Conservation (phyloP, 2,888 invertebrate genomes). For the Papilio demoleus region DNA sequence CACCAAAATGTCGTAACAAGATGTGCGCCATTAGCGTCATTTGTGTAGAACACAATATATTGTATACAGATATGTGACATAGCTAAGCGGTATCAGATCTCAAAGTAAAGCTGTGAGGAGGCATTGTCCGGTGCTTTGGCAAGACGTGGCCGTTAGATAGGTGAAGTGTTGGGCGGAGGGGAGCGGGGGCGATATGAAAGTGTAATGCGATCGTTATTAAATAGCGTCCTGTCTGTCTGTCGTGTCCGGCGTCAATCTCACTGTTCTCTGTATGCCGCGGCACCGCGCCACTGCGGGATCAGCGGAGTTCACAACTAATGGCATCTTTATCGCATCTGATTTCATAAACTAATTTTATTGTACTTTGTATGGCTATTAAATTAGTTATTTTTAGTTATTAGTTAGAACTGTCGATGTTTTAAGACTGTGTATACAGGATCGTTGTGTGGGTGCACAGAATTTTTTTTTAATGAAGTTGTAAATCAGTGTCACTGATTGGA, state of each 20-base stretch:
- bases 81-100: background rate
- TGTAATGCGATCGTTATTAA: conserved; percentile 10
- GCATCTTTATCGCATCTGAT: background rate
- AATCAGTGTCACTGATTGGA: conserved; percentile 2
- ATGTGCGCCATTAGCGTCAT: background rate
- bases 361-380: background rate
- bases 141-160: conserved; percentile 4
- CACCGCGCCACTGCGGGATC: conserved; percentile 1
- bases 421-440: background rate
- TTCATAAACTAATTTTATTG: background rate
- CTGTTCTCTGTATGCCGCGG: background rate
- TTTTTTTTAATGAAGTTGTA: background rate
- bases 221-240: conserved; percentile 4
- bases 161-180: background rate
- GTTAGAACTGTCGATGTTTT: background rate
- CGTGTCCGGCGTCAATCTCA: conserved; percentile 16
- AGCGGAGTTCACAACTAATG: background rate
- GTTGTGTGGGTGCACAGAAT: background rate
- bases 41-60: background rate
- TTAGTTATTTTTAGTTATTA: background rate
- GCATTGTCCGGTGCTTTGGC: background rate
- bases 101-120: background rate
- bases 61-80: conserved; percentile 4
- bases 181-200: conserved; percentile 11
- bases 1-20: background rate